phyloP scores from a whole-genome alignment of 2,888 invertebrate genomes.

The Chymomyza procnemis region DNA sequence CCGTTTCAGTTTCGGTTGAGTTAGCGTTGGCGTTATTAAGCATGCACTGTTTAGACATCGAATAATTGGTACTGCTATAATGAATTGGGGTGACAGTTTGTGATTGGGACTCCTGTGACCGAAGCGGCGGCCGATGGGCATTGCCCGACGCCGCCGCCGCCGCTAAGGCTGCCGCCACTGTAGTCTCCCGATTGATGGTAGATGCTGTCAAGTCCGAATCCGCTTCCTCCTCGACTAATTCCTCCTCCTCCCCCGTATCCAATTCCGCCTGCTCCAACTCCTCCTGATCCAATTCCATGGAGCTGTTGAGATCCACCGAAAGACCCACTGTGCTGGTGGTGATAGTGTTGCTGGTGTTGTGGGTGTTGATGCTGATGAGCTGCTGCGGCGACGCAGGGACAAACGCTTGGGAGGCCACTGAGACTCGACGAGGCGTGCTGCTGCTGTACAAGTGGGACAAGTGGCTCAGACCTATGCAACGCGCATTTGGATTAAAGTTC shows the following conservation, averaged over 20 bases:
- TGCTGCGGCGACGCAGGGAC: conserved; percentile 78
- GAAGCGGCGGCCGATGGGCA: conserved; percentile 78
- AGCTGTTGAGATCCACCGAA: conserved; percentile 79
- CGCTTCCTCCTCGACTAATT: conserved; percentile 78
- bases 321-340: conserved; percentile 76
- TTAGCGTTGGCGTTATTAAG: conserved; percentile 76
- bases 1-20: conserved; percentile 78
- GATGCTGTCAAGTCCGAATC: conserved; percentile 80
- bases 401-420: conserved; percentile 79
- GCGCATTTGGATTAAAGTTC: conserved; percentile 37
- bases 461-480: conserved; percentile 77
- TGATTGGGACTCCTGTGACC: conserved; percentile 77
- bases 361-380: conserved; percentile 76
- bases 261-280: conserved; percentile 67
- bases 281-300: conserved; percentile 79
- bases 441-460: conserved; percentile 79
- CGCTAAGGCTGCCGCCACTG: conserved; percentile 70
- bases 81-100: conserved; percentile 78
- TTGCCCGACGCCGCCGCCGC: conserved; percentile 69
- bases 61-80: conserved; percentile 80
- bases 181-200: conserved; percentile 80
- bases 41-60: conserved; percentile 79
- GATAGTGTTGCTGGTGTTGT: conserved; percentile 74
- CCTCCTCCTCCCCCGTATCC: conserved; percentile 75
- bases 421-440: conserved; percentile 79